Conservation (phyloP, 2,888 invertebrate species). For the Oscheius onirici region DNA sequence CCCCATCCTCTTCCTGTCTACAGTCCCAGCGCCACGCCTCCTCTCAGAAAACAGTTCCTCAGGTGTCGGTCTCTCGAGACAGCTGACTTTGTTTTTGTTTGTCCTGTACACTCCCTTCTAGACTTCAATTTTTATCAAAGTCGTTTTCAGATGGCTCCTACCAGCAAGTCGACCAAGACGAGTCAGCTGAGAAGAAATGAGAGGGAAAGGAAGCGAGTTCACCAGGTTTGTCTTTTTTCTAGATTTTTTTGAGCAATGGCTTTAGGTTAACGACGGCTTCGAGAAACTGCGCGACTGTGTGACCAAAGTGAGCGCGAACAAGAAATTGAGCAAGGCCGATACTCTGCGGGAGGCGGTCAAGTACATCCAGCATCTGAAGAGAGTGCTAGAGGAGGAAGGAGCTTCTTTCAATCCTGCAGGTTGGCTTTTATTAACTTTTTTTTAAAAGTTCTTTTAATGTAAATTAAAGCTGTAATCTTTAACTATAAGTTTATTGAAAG, state of each 20-base stretch:
- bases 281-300: constrained; percentile 45
- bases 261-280: constrained; percentile 56
- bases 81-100: background rate
- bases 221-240: constrained; percentile 40
- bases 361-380: constrained; percentile 47
- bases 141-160: constrained; percentile 25
- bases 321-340: constrained; percentile 58
- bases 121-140: background rate
- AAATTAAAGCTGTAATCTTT: too few relatives aligned
- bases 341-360: constrained; percentile 52
- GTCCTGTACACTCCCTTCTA: background rate
- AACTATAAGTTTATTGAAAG: too few relatives aligned
- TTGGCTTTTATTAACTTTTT: too few relatives aligned
- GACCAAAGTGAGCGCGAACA: constrained; percentile 36
- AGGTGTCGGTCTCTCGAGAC: background rate
- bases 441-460: too few relatives aligned
- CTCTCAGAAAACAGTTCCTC: background rate
- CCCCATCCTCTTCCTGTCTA: background rate
- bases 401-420: background rate
- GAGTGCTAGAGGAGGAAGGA: constrained; percentile 31
- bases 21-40: constrained; percentile 5
- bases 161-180: constrained; percentile 36
- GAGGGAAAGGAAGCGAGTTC: constrained; percentile 52
- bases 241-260: too few relatives aligned
- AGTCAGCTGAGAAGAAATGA: constrained; percentile 51